Evolutionary conservation across 2,797 vertebrate genomes (phyloP), one percentile per base, ranked within the genome.

Genomic region (Enteromius thamalakanensis): DNA sequence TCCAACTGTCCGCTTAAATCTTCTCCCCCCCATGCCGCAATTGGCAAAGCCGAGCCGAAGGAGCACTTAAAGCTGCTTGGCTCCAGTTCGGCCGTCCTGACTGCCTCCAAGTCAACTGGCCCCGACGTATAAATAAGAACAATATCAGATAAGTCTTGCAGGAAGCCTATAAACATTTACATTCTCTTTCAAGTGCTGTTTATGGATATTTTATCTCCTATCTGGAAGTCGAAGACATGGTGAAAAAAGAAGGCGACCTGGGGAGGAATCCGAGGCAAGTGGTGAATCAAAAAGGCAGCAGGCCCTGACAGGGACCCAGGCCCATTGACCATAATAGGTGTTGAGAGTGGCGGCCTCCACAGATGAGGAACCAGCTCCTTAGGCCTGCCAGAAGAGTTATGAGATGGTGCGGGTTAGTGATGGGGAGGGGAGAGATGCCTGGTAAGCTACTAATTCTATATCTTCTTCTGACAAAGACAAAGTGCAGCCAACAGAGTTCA

Each of bases 171-270:
- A 92, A 92, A 92, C 90, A 92, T 92, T 92, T 92, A 92, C 91
- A 92, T 92, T 91, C 88, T 88, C 90, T 91, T 91, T 90, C 89
- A 92, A 92, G 91, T 90, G 89, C 87, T 92, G 90, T 91, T 91
- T 91, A 91, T 90, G 89, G 90, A 91, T 90, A 89, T 90, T 90
- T 91, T 91, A 91, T 91, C 91, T 90, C 86, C 89, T 92, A 92
- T 92, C 91, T 89, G 87, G 82, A 88, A 88, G 88, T 86, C 82
- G 42, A 86, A 89, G 86, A 89, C 89, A 87, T 84, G 72, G 85
- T 83, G 86, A 90, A 87, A 87, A 87, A 85, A 70, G 88, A 80
- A n/a, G 60, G 62, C 68, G 84, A 86, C 79, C 76, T 72, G 67
- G 78, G 81, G 81, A 78, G 81, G 88, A 89, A 90, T 90, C 83